Conservation (phyloP, 2,888 invertebrate species). For the Bombylius major region DNA sequence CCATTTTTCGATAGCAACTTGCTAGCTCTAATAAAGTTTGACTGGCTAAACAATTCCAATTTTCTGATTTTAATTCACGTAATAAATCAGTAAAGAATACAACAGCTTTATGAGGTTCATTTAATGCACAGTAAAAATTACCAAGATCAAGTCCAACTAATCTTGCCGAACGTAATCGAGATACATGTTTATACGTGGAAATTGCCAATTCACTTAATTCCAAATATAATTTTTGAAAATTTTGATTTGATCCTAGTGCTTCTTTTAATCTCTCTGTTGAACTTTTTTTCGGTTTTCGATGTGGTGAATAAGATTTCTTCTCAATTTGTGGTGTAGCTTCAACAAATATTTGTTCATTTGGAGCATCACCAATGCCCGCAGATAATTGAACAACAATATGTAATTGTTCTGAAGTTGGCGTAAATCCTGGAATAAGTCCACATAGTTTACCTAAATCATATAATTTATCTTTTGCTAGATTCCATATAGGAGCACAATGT, state of each 20-base stretch:
- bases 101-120: slow-evolving; percentile 78
- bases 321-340: slow-evolving; percentile 28
- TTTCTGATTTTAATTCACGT: slow-evolving; percentile 74
- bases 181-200: slow-evolving; percentile 93
- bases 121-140: slow-evolving; percentile 74
- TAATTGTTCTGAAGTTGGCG: slow-evolving; percentile 74
- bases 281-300: slow-evolving; percentile 35
- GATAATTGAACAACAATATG: slow-evolving; percentile 83
- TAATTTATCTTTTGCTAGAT: slow-evolving; percentile 70
- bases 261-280: slow-evolving; percentile 77
- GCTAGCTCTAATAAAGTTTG: slow-evolving; percentile 75
- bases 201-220: slow-evolving; percentile 90
- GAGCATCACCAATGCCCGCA: slow-evolving; percentile 77
- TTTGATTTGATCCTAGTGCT: slow-evolving; percentile 76
- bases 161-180: slow-evolving; percentile 65
- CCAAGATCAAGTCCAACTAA: slow-evolving; percentile 82
- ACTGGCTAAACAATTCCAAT: slow-evolving; percentile 72
- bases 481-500: slow-evolving; percentile 76
- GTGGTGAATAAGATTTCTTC: slow-evolving; percentile 38
- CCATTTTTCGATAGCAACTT: slow-evolving; percentile 69
- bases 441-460: slow-evolving; percentile 74
- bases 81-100: slow-evolving; percentile 78
- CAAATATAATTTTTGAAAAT: slow-evolving; percentile 82
- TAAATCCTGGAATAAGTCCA: slow-evolving; percentile 73
- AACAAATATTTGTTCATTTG: slow-evolving; percentile 29